Conservation (phyloP, 1,140 invertebrate species). For the Trichonephila inaurata region DNA sequence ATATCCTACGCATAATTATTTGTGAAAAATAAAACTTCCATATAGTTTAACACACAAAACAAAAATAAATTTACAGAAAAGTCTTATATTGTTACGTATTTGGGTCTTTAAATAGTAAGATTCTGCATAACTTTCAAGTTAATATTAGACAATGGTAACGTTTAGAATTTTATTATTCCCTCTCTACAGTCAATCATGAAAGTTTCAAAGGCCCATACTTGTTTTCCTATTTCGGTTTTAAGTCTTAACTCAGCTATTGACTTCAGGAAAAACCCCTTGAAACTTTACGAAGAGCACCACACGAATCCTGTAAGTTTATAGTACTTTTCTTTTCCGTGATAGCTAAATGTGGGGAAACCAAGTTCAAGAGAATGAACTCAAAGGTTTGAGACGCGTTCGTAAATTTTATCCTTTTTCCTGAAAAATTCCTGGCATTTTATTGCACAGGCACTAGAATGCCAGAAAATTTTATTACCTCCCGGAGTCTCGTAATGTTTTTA, state of each 20-base stretch:
- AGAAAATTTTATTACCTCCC: constrained; percentile 27
- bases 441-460: constrained; percentile 6
- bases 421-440: constrained; percentile 16
- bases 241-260: neutral
- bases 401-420: constrained; percentile 32
- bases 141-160: too few relatives aligned
- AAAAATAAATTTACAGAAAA: too few relatives aligned
- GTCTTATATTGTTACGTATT: too few relatives aligned
- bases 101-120: too few relatives aligned
- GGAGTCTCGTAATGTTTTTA: constrained; percentile 36
- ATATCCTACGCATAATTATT: too few relatives aligned
- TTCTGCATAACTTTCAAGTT: too few relatives aligned
- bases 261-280: neutral
- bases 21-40: too few relatives aligned
- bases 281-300: neutral
- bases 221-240: neutral
- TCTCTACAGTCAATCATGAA: too few relatives aligned
- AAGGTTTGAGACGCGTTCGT: neutral
- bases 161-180: too few relatives aligned
- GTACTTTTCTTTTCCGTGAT: neutral
- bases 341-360: neutral
- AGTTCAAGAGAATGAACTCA: neutral
- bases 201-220: neutral
- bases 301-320: neutral
- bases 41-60: too few relatives aligned